Evolutionary conservation across 2,888 invertebrate species (phyloP), one percentile per base, ranked within the genome.

Genomic region (Chaetoderma sp.): DNA sequence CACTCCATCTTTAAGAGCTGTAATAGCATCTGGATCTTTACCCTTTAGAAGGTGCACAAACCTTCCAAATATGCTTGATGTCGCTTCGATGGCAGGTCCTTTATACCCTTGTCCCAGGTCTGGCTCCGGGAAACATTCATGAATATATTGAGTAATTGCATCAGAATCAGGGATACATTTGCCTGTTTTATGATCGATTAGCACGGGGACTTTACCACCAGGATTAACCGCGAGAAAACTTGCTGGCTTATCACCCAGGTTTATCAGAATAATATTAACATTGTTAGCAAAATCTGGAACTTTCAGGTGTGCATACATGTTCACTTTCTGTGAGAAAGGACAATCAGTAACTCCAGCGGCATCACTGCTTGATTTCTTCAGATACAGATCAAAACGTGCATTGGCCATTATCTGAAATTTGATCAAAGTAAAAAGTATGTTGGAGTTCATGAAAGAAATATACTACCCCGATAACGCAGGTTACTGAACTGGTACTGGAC

Each of bases 301-400:
- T 50, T 72, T 75, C 49, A 78, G 33, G n/a, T 47, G 44, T 4
- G 68, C 56, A 42, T 63, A 73, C 75, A 78, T 76, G 39, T 63
- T 52, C 0, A 60, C 72, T 23, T 71, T 52, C 52, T 75, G 74
- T 23, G 73, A 74, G 63, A 78, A 78, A 6, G 78, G 78, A 60
- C 78, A 78, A 49, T 78, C 78, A 1, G 77, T 77, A 10, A 77
- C 45, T 54, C 69, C 65, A n/a, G 52, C 52, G 30, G 58, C 59
- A 2, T 74, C 76, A 58, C 74, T 73, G 47, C 72, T 67, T 4
- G 72, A 74, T 16, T 76, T 75, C 55, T 77, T 78, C 8, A 78
- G 71, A 64, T 70, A 75, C 23, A 78, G 61, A 16, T 72, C 64
- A 63, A 74, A 78, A 23, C 77, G 55, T 6, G 73, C 55, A 2